Evolutionary conservation across 2,888 invertebrate genomes (phyloP), one percentile per base, ranked within the genome.

Genomic region (Ditylenchus weischeri): DNA sequence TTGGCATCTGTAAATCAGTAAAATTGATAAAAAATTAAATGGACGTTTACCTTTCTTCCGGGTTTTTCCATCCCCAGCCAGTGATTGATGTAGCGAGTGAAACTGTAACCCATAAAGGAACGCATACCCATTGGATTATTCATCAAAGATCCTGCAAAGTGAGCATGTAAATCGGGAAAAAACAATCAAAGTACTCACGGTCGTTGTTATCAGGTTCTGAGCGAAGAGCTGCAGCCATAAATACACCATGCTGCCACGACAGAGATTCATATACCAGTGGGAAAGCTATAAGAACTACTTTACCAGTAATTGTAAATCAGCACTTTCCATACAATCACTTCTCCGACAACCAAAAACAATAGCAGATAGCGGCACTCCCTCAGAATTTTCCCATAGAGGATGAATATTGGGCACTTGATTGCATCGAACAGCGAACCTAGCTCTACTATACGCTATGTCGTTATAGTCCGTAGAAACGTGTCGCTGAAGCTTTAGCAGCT

Each of bases 91-190:
- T 96, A 96, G 79, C 92, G 88, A 0, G 94, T 95, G 83, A 96
- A 94, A 86, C 96, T 96, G 87, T 96, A 96, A 0, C 94, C 95
- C 84, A 96, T 94, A 89, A 96, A 96, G 11, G 95, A 95, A 59
- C 95, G 88, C 95, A 96, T 96, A 0, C 94, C 95, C 85, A 95
- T 95, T 15, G 96, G 95, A 85, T 96, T 95, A 85, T 96, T 91
- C 86, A 85, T 57, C 21, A 54, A 6, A 11, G 7, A 3, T 2
- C 54, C 54, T 54, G n/a, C 23, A 54, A 54, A 5, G 29, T 4
- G 29, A 29, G 29, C 5, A 29, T 29, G 5, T 4, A 29, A 29
- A 29, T 29, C 5, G 29, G 29, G n/a, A n/a, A n/a, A n/a, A 10
- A 15, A 29, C 10, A 13, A 29, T 13, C 10, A 7, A 54, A 21